phyloP scores from a whole-genome alignment of 2,113 vertebrate species.

The Mirounga angustirostris region DNA sequence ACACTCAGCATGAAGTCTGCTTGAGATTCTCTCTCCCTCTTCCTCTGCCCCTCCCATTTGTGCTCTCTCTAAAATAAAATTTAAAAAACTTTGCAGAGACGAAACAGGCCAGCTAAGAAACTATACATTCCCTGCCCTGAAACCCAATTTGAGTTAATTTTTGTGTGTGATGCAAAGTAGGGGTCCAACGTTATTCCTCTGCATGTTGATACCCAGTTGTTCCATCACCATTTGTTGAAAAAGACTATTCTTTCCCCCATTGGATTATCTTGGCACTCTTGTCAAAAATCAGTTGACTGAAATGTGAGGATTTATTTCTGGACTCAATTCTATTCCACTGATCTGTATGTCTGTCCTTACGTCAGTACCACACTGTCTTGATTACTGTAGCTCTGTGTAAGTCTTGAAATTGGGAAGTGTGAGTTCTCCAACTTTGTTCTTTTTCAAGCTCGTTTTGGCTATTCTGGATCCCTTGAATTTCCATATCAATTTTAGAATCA shows the following conservation, averaged over 20 bases:
- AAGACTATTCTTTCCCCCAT: background rate
- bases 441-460: slow-evolving; percentile 19
- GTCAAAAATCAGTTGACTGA: background rate
- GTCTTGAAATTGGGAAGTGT: background rate
- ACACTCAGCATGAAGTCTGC: background rate
- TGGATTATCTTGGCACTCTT: background rate
- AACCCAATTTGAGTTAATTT: background rate
- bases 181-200: background rate
- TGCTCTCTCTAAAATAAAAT: background rate
- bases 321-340: background rate
- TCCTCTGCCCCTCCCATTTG: background rate
- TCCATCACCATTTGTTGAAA: background rate
- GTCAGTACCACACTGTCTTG: background rate
- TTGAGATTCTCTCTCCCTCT: background rate
- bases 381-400: background rate
- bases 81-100: background rate
- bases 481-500: background rate
- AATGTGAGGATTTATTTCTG: background rate
- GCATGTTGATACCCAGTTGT: background rate
- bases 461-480: background rate
- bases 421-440: background rate
- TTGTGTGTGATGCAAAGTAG: background rate
- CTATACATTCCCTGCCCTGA: background rate
- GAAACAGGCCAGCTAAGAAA: background rate
- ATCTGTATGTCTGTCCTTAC: background rate